Evolutionary conservation across 2,113 vertebrate genomes (phyloP), one percentile per base, ranked within the genome.

Genomic region (Cyanistes caeruleus): DNA sequence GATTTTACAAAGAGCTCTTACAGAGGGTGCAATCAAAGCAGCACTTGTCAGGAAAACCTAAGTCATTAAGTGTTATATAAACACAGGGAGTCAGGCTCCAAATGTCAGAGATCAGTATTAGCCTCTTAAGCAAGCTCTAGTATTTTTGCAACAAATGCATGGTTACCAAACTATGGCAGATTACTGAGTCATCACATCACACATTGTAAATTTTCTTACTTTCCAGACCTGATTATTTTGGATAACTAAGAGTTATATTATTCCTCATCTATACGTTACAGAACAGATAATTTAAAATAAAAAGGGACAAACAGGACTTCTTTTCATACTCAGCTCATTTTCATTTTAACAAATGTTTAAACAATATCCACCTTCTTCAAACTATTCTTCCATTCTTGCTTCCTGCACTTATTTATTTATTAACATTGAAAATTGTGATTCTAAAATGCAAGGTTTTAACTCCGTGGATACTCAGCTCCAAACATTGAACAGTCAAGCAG

Each of bases 241-340:
- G 43, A 33, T 55, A 69, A 22, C 41, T 49, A 0, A 8, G 10
- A 68, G 17, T 43, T 72, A 18, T 23, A 17, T 30, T 49, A 33
- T 59, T 83, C 21, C 25, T 73, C 25, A 67, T 1, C 0, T 0
- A 25, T 64, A 43, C 0, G 0, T 8, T 62, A 23, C 1, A 8
- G 39, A 74, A 55, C 15, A 84, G 56, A 53, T 13, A 87, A 72
- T 20, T 53, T 63, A 24, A 84, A 81, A 11, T 27, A 65, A 81
- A 70, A 74, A 65, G 15, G 3, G 8, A 28, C 11, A 59, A 74
- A 33, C 4, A 46, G 13, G 9, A 73, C 39, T 78, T 56, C 9
- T 62, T 70, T 17, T 27, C 56, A 55, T 23, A 18, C 10, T 30
- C 21, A 10, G 23, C 21, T 59, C 5, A 17, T 77, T 49, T 73